phyloP scores from a whole-genome alignment of 92 coral and sea anemone genomes.

The Zoanthus gigantus region DNA sequence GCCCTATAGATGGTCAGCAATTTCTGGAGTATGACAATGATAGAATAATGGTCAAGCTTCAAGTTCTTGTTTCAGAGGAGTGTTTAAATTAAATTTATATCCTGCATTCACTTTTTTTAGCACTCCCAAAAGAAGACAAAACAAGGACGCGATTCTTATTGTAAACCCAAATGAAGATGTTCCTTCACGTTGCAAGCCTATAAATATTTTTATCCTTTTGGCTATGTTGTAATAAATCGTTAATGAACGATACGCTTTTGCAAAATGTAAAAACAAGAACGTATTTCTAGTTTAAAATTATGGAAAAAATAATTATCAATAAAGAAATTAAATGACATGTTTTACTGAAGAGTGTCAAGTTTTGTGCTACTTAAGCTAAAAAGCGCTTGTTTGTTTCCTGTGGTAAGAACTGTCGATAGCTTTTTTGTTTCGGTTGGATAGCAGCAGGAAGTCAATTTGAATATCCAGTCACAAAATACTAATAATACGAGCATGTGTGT shows the following conservation, averaged over 20 bases:
- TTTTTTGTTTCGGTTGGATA: too few relatives aligned
- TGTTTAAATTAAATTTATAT: not conserved
- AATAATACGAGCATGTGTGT: too few relatives aligned
- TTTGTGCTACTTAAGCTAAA: too few relatives aligned
- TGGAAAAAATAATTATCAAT: not conserved
- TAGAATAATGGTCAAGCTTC: not conserved
- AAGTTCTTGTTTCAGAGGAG: not conserved
- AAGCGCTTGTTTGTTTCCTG: too few relatives aligned
- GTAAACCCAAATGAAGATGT: not conserved
- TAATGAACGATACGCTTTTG: not conserved
- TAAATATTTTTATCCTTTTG: not conserved
- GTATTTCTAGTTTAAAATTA: not conserved
- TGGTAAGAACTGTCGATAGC: too few relatives aligned
- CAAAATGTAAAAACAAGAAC: not conserved
- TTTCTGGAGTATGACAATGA: not conserved
- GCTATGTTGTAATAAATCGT: not conserved
- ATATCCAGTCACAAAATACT: too few relatives aligned
- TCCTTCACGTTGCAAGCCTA: not conserved
- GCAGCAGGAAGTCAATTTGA: too few relatives aligned
- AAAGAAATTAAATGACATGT: not conserved
- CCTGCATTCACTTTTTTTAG: not conserved
- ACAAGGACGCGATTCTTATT: not conserved
- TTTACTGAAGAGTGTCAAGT: too few relatives aligned
- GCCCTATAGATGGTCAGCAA: slow-evolving; percentile 29
- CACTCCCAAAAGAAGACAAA: not conserved